Evolutionary conservation across 2,113 vertebrate species (phyloP), one percentile per base, ranked within the genome.

Genomic region (Pelobates fuscus): DNA sequence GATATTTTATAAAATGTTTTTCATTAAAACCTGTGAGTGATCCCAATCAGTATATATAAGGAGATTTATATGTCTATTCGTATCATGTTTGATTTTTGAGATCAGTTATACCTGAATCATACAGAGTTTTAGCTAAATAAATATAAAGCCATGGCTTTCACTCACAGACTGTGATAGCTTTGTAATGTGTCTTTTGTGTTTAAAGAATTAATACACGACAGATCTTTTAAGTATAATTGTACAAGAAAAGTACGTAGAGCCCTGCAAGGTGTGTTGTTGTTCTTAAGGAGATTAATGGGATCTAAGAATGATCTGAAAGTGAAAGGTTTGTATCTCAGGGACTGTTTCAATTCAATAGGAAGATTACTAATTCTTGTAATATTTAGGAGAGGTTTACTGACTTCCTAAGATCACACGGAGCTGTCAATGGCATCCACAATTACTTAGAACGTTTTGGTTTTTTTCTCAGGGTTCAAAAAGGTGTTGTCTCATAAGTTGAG

Each of bases 241-340:
- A 15, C 15, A 17, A 49, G 44, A 49, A 7, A 49, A 49, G 17
- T 49, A 49, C 15, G 12, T 17, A 49, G 44, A 49, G 17, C 44
- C 18, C 52, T 23, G 7, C 52, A 55, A 55, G 21, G 52, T 55
- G 52, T 21, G 12, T 23, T 55, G 20, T 55, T 5, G 52, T 55
- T 55, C 6, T 55, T 55, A 55, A 23, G 20, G n/a, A 23, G 52
- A 55, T 55, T 20, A 55, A 55, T 55, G 52, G 52, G 12, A 20
- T 55, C 21, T 55, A 23, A 8, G 52, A 20, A 55, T 55, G n/a
- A n/a, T 55, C 52, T 55, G 52, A 55, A 55, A 55, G 52, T 17
- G 17, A 55, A 55, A 55, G 52, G 52, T 55, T 55, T 21, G 52
- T 23, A 21, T 55, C 52, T 2, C 21, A n/a, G n/a, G 21, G 21